Base-by-base conservation (phyloP, 2,888 invertebrate species). In the Ormyrus rosae region DNA sequence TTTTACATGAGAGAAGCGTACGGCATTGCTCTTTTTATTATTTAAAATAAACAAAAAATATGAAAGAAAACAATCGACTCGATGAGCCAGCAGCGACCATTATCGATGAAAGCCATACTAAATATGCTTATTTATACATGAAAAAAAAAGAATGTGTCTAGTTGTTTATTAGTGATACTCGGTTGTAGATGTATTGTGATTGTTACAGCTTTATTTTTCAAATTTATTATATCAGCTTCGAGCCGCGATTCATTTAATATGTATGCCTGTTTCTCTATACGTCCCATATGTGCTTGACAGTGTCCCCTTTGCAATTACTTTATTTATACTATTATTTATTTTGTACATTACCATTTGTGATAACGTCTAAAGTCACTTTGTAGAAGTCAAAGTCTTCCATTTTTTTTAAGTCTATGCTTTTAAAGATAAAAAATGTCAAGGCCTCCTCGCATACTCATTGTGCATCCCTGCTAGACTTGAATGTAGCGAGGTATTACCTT, bases 41-140 rank as follows among this genome's bases (percentile, higher is more conserved):
- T 34, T 34, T 13, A 46, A 50, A 63, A 84, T 83, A 34, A 78
- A 65, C 13, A 50, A 73, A 56, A 67, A 67, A 34, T 10, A 55
- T 8, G 55, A 64, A n/a, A 53, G 63, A 69, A 61, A 73, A 53
- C 50, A 60, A 84, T 84, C 83, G 84, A 87, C 84, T 87, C 86
- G 89, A 90, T 89, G 90, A 89, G 89, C 87, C 88, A 89, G 89
- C 90, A 90, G 90, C 90, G 90, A 90, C 90, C 90, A 90, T 90
- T 90, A 87, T 90, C 90, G 88, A 86, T 90, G 90, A 90, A 90
- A 90, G 90, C 88, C 86, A 87, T 85, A 84, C 34, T 72, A 69
- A 73, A 73, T 64, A 70, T 80, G 65, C 34, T 68, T 80, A 48
- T 75, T 77, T 82, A 71, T 75, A 77, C 55, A 79, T 46, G 19